Base-by-base conservation (phyloP, 2,888 invertebrate species). In the Volucella inanis region DNA sequence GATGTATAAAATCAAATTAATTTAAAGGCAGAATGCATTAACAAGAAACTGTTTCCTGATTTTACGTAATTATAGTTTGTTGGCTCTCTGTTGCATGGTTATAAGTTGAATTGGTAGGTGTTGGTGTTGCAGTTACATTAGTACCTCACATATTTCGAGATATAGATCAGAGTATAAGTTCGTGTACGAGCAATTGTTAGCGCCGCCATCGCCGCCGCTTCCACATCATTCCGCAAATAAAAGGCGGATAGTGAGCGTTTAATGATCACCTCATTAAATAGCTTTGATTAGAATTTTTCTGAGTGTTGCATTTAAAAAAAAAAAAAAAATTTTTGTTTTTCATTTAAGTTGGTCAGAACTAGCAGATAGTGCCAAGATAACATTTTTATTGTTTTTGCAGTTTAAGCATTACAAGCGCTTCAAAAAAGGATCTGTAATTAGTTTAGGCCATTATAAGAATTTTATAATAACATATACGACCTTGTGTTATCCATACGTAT, bases 41-140 rank as follows among this genome's bases (percentile, higher is more conserved):
- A 80, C 79, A 80, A 84, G 77, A 65, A 71, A 75, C 43, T 12
- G 49, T 70, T 79, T 84, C 61, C 74, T 71, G 65, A 70, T 84
- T 79, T 70, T 41, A 57, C 61, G 54, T 79, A 71, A 84, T 75
- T 84, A 68, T 43, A 59, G 50, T 84, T 64, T 72, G 74, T 57
- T 57, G 68, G 31, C 43, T 67, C 45, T 45, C 12, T 14, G 67
- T 31, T 67, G 18, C 22, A 52, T 45, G 52, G 50, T 54, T 74
- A 59, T 41, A 55, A 14, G 39, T 49, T 6, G 49, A 14, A 49
- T 2, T 31, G 31, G 14, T 8, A 14, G 2, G 14, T 49, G 14
- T 14, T 14, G 49, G 14, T 49, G 49, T n/a, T 49, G 8, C 15
- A 14, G 18, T 22, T 22, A 22, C 49, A 49, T 49, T 49, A 8